Base-by-base conservation (phyloP, 2,888 invertebrate genomes). In the Lasioglossum leucozonium region DNA sequence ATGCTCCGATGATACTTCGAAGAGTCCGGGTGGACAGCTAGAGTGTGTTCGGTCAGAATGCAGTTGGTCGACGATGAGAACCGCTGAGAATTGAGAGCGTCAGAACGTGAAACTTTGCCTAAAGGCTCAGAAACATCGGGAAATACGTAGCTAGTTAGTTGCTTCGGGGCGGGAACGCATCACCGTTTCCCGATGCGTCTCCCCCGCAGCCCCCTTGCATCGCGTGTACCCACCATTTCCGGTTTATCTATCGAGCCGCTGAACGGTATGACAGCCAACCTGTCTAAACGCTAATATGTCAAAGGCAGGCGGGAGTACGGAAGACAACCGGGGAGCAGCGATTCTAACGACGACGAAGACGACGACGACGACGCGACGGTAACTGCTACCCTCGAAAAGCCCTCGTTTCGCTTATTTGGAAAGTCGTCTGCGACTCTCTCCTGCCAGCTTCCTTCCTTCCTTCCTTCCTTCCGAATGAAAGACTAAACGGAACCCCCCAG, bases 71-170 rank as follows among this genome's bases (percentile, higher is more conserved):
- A 4, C 55, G 67, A 47, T 87, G 89, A 87, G 89, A 82, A 89
- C 87, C 89, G 77, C 89, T 89, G 90, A 71, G 75, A 77, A 81
- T 87, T 87, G 82, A 37, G 74, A 86, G 69, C 77, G 77, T 74
- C 85, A 78, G 81, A 77, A 67, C 77, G 85, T 69, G 84, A 87
- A 89, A 88, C 90, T 91, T 90, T 87, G 91, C 88, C 89, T 87
- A 89, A 90, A 91, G 91, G 90, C 92, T 90, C 79, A 89, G 91
- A 91, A 92, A 89, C 88, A 91, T 90, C 86, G 82, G n/a, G 87
- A 87, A 87, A 90, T 90, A 87, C 87, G 76, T 80, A 83, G 84
- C 71, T 81, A 77, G 67, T 84, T 80, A 77, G 67, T 84, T 80
- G 84, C 77, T 81, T 72, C 75, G 79, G 82, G 84, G 51, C 86